Evolutionary conservation across 30 jellyfish, hydroid and myxozoan species (phyloP), one percentile per base, ranked within the genome.

Genomic region (Aurelia aurita complex sp. Pacific): DNA sequence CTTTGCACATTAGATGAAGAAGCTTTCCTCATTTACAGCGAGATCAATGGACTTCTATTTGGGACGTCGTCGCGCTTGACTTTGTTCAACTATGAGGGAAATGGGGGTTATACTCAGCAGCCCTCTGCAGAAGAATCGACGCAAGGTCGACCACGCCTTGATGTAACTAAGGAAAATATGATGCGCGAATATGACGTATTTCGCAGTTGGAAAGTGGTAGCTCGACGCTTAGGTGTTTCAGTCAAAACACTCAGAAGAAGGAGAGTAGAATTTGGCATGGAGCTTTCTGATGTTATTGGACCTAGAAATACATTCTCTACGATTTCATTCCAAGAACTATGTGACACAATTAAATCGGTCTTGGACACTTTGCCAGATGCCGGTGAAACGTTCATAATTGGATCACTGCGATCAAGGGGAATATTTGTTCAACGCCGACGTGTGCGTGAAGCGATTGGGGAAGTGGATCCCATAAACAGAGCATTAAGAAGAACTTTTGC

Each of bases 331-430:
- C 29, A 59, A 59, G 29, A 59, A 59, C 68, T 59, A 59, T 59
- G 68, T 18, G 68, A 59, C 29, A 18, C 68, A 59, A 18, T 59
- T 1, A 13, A 18, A 59, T 2, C 29, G 7, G 68, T 59, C 29
- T 18, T 59, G 68, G 68, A 59, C 7, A 59, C 68, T 59, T 59
- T 59, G 68, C 68, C 68, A 59, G 68, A 59, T 59, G 68, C 29
- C 29, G 68, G 68, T 13, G 68, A 59, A 59, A 59, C 68, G 7
- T 59, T 59, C 29, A 18, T 59, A 2, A 59, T 59, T 13, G 68
- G 68, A 9, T 59, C 68, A 59, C 13, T 59, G 13, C 18, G 68
- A 18, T 15, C 68, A 59, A 59, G 68, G 29, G 68, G 68, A 4
- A 59, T 59, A 15, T 59, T 59, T 59, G 68, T 59, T 13, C 68